Evolutionary conservation across 2,113 vertebrate species (phyloP), one percentile per base, ranked within the genome.

Genomic region (Anhinga anhinga): DNA sequence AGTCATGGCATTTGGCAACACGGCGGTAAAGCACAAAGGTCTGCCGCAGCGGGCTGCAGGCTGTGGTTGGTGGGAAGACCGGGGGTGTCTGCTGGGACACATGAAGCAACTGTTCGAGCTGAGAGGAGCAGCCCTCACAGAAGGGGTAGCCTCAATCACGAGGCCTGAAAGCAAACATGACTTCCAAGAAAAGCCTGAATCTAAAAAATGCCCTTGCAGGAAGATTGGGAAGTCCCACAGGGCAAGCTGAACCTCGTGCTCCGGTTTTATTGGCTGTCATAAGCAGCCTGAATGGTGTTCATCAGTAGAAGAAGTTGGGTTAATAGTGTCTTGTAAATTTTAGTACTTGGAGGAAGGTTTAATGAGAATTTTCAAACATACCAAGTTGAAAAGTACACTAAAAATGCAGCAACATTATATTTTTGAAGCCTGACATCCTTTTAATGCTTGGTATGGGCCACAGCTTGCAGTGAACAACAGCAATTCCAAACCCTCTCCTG

Each of bases 1-100:
- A 36, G 29, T 8, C 26, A 53, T 11, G 38, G 6, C 42, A 9
- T 15, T n/a, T 52, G 55, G 34, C 26, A 38, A 2, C 0, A 0
- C 20, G 17, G 27, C 4, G 42, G 13, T 7, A 13, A 45, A 45
- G 45, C 59, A 47, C 65, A 88, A 62, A 72, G 40, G 53, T 74
- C 66, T 79, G 78, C 69, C 47, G 38, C 77, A 30, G 23, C 0
- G 0, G 25, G 8, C 42, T 90, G 56, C 70, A 38, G 47, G 40
- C 20, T 10, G 11, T 49, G 6, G 42, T 26, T 66, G 40, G 19
- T 9, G 40, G 18, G 29, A 82, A 53, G 22, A 36, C 26, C 23
- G 4, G 8, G 11, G 5, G 20, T 10, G 13, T 50, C 76, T 83
- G 34, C 76, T 59, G 25, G 29, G 25, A 69, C 30, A 61, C 19